These are phyloP conservation scores for Astyanax mexicanus DNA, from an alignment of 2,797 vertebrate genomes.

Conservation along the genomic window DNA sequence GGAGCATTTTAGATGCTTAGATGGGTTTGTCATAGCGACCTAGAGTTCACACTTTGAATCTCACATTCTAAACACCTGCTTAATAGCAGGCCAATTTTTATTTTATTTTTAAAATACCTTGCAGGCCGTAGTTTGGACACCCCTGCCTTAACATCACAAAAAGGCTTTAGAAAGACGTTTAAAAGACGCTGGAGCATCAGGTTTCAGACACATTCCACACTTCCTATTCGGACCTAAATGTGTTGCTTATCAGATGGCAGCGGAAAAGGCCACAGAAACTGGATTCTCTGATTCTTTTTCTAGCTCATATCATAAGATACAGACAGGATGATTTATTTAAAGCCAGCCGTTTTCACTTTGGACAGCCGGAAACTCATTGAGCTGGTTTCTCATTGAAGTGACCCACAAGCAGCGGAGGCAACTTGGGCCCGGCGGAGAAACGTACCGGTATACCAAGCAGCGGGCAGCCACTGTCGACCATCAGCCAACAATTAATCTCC, in stretches of 20 bases:
- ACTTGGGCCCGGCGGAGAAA: too few relatives aligned
- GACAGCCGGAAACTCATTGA: not conserved
- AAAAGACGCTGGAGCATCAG: not conserved
- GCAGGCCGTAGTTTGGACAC: too few relatives aligned
- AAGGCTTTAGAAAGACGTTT: not conserved
- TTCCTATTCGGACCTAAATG: not conserved
- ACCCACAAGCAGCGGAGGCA: not conserved
- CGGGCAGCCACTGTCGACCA: not conserved
- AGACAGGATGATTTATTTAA: too few relatives aligned
- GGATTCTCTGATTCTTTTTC: not conserved
- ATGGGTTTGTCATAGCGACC: too few relatives aligned
- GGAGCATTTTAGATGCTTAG: too few relatives aligned
- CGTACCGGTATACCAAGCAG: not conserved
- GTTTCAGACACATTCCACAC: not conserved
- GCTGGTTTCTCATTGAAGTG: not conserved
- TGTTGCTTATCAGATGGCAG: not conserved
- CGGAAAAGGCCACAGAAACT: not conserved
- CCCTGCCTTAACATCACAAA: too few relatives aligned
- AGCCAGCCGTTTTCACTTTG: not conserved
- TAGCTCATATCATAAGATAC: not conserved
- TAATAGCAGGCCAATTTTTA: too few relatives aligned
- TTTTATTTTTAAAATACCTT: too few relatives aligned
- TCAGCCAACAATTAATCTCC: not conserved
- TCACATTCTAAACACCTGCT: too few relatives aligned
- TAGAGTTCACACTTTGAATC: too few relatives aligned